These are phyloP conservation scores for Halesus radiatus DNA, from an alignment of 1,140 invertebrate genomes.

Conservation along the genomic window DNA sequence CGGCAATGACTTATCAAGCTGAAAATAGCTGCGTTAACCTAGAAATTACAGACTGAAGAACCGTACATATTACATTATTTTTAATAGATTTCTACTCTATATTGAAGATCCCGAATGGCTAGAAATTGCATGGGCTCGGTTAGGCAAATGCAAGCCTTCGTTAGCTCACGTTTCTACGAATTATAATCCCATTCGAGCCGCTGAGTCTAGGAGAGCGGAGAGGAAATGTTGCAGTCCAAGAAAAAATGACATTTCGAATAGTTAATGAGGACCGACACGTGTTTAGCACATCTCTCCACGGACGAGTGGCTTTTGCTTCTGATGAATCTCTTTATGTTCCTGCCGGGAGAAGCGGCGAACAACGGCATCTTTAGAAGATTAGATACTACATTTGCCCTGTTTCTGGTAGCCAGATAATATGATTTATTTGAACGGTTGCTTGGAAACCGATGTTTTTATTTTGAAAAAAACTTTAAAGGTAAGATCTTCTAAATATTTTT, in stretches of 20 bases:
- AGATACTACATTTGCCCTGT: no score
- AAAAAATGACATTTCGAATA: constrained; percentile 51
- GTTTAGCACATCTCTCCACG: constrained; percentile 56
- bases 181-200: constrained; percentile 41
- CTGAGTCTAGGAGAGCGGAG: constrained; percentile 47
- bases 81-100: no score
- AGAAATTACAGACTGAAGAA: neutral
- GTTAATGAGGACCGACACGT: constrained; percentile 57
- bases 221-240: constrained; percentile 42
- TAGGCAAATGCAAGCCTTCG: neutral
- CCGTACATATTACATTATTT: no score
- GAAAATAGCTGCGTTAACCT: neutral
- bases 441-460: no score
- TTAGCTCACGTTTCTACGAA: neutral
- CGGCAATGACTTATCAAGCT: no score
- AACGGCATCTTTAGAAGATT: neutral
- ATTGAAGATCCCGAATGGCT: neutral
- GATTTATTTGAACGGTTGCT: no score
- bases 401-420: no score
- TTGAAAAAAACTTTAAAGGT: no score
- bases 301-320: constrained; percentile 52
- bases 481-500: no score
- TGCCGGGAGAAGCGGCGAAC: neutral
- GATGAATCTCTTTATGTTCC: constrained; percentile 54
- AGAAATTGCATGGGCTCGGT: neutral